Conservation (phyloP, 2,888 invertebrate genomes). For the Pasiphila rectangulata region DNA sequence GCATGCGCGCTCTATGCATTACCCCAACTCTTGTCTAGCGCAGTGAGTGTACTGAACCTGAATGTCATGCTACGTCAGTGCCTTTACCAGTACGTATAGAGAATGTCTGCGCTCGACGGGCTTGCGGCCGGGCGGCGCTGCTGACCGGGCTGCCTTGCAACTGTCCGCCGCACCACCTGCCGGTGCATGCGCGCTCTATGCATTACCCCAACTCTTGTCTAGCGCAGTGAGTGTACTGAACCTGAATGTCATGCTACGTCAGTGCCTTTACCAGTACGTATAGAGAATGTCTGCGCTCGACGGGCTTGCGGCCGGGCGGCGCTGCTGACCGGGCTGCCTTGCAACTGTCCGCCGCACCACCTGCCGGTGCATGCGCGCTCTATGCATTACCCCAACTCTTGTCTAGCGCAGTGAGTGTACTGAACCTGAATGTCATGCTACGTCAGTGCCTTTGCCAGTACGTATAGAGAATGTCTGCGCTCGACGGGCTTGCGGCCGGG, state of each 20-base stretch:
- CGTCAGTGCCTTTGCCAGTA: too few species aligned
- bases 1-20: conserved; percentile 88
- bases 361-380: conserved; percentile 91
- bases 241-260: too few species aligned
- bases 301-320: too few species aligned
- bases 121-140: conserved; percentile 47
- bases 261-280: too few species aligned
- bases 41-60: conserved; percentile 61
- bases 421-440: too few species aligned
- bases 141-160: conserved; percentile 90
- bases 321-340: conserved; percentile 86
- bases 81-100: not conserved
- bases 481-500: too few species aligned
- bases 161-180: conserved; percentile 91
- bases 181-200: conserved; percentile 89
- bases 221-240: conserved; percentile 82
- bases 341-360: conserved; percentile 92
- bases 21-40: conserved; percentile 93
- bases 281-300: too few species aligned
- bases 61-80: too few species aligned
- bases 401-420: conserved; percentile 83
- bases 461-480: too few species aligned
- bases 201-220: conserved; percentile 92
- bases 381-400: conserved; percentile 90
- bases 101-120: too few species aligned